These are phyloP conservation scores for Orthonyx spaldingii DNA, from an alignment of 2,113 vertebrate species.

Conservation along the genomic window DNA sequence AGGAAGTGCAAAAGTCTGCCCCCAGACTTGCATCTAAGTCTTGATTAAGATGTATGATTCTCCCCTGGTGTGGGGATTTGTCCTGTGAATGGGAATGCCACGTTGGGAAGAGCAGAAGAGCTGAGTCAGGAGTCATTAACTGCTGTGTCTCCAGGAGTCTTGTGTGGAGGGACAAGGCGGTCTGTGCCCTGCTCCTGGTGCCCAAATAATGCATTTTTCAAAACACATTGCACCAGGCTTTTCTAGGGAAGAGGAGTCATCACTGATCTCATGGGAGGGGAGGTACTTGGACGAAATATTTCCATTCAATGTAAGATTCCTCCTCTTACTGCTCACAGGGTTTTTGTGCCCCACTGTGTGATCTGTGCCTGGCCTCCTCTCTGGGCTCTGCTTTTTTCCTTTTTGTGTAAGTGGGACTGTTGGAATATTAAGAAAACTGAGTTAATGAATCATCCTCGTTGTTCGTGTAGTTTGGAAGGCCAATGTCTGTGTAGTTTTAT, in stretches of 20 bases:
- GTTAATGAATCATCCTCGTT: neutral
- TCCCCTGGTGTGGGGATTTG: neutral
- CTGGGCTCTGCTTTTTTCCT: neutral
- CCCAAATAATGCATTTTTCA: neutral
- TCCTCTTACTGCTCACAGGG: neutral
- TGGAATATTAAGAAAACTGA: neutral
- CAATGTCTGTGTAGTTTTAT: neutral
- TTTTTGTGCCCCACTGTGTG: neutral
- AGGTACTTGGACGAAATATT: neutral
- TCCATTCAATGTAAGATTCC: neutral
- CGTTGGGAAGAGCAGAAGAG: neutral
- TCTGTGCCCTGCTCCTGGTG: neutral
- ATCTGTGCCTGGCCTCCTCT: neutral
- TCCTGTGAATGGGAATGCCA: neutral
- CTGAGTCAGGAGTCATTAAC: neutral
- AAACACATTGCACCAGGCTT: neutral
- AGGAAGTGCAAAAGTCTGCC: constrained; percentile 43
- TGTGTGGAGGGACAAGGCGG: neutral
- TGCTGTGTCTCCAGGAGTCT: neutral
- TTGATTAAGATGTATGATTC: constrained; percentile 30
- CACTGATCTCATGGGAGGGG: neutral
- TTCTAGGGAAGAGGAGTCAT: neutral
- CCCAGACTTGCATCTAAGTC: neutral
- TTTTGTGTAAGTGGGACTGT: neutral
- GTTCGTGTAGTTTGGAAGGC: neutral